Conservation (phyloP, 2,113 vertebrate genomes). For the Eubucco bourcierii region DNA sequence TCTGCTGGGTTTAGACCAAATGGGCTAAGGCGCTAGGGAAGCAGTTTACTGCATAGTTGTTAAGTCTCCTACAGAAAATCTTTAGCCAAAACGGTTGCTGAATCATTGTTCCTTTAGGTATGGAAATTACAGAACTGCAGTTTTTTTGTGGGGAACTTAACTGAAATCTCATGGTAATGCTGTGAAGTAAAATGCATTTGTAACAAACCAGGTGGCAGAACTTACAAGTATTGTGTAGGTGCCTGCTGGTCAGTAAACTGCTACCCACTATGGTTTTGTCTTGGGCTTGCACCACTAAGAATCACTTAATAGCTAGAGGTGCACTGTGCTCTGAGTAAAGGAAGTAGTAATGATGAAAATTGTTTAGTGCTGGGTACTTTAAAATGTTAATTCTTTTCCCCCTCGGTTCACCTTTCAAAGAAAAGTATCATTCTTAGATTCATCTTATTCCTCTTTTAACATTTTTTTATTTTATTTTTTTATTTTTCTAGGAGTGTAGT, state of each 20-base stretch:
- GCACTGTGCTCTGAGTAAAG: not conserved
- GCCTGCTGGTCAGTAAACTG: not conserved
- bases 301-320: not conserved
- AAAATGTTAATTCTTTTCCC: not conserved
- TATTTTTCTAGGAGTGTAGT: not conserved
- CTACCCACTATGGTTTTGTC: not conserved
- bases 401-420: not conserved
- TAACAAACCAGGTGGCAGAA: not conserved
- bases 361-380: not conserved
- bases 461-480: not conserved
- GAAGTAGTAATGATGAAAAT: not conserved
- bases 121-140: not conserved
- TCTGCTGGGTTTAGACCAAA: not conserved
- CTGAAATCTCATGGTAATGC: not conserved
- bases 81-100: not conserved
- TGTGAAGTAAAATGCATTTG: not conserved
- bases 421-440: not conserved
- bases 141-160: not conserved
- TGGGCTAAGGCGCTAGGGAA: not conserved
- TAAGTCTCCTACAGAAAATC: not conserved
- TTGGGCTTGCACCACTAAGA: not conserved
- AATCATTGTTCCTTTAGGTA: not conserved
- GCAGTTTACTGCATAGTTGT: not conserved
- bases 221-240: fast-evolving
- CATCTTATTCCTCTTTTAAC: not conserved